A percentile compares a stretch with the other conserved stretches of the same genome.
Evolutionary conservation across 2,113 vertebrate species (phyloP).

Genomic region (Menidia beryllina): DNA sequence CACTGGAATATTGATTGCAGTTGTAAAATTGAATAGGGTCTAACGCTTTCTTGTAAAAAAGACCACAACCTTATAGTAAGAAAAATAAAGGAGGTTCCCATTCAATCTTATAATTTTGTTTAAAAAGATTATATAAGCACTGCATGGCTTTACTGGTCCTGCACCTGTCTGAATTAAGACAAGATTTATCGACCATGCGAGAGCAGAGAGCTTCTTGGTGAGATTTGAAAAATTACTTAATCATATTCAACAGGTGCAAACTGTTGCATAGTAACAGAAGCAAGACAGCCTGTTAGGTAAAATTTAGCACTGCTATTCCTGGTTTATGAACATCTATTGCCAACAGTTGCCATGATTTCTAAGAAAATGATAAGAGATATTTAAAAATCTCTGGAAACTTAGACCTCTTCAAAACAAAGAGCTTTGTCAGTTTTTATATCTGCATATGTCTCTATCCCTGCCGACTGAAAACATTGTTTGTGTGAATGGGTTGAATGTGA

Average conservation of each 20-base stretch:
- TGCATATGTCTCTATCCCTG: constrained; percentile 25
- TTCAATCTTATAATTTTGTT: constrained; percentile 40
- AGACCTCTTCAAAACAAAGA: constrained; percentile 29
- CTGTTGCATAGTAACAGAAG: constrained; percentile 74
- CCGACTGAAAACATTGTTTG: constrained; percentile 14
- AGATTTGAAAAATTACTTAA: constrained; percentile 19
- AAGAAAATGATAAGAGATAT: constrained; percentile 5
- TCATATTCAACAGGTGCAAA: constrained; percentile 70
- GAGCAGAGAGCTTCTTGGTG: constrained; percentile 12
- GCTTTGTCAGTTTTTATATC: constrained; percentile 35
- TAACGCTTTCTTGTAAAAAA: constrained; percentile 63
- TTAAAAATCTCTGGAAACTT: constrained; percentile 11
- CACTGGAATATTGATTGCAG: constrained; percentile 62
- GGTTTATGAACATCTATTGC: constrained; percentile 31
- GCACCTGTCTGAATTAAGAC: neutral
- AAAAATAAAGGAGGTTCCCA: constrained; percentile 8
- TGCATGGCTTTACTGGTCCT: neutral
- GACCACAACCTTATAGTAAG: constrained; percentile 29
- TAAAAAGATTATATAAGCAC: constrained; percentile 4
- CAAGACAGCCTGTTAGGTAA: constrained; percentile 39
- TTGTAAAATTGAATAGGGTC: constrained; percentile 50
- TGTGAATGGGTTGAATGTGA: neutral
- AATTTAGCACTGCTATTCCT: constrained; percentile 44
- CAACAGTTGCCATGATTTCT: constrained; percentile 41
- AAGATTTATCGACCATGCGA: neutral